Evolutionary conservation across 2,888 invertebrate species (phyloP).

Genomic region (Siphlonurus alternatus): DNA sequence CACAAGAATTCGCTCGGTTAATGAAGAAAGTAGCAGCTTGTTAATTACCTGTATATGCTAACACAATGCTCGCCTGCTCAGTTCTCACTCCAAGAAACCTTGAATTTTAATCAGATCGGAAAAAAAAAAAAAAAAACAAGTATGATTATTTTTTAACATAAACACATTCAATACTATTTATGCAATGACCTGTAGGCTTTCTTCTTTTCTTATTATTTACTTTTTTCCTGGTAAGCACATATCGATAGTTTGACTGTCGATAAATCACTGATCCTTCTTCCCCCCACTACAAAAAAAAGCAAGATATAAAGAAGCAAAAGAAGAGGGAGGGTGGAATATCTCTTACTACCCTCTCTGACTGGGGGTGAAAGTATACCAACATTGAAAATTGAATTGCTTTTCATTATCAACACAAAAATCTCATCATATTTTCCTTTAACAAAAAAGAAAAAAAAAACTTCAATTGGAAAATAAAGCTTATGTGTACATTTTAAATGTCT

Average conservation of each 20-base stretch:
- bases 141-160: background rate
- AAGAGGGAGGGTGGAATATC: background rate
- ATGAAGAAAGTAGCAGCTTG: background rate
- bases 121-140: too few relatives aligned
- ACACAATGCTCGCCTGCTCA: background rate
- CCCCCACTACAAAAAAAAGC: background rate
- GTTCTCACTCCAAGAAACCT: background rate
- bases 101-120: background rate
- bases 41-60: background rate
- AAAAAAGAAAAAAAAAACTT: too few relatives aligned
- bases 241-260: conserved; percentile 1
- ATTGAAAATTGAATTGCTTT: conserved; percentile 2
- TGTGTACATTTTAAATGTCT: too few relatives aligned
- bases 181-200: background rate
- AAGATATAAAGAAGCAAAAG: background rate
- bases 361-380: background rate
- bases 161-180: too few relatives aligned
- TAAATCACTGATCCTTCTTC: conserved; percentile 1
- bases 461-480: too few relatives aligned
- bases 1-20: too few relatives aligned
- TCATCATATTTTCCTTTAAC: background rate
- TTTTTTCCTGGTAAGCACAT: background rate
- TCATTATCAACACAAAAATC: background rate
- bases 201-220: background rate
- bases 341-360: background rate